Conservation (phyloP, 2,113 vertebrate genomes). For the Carassius carassius region DNA sequence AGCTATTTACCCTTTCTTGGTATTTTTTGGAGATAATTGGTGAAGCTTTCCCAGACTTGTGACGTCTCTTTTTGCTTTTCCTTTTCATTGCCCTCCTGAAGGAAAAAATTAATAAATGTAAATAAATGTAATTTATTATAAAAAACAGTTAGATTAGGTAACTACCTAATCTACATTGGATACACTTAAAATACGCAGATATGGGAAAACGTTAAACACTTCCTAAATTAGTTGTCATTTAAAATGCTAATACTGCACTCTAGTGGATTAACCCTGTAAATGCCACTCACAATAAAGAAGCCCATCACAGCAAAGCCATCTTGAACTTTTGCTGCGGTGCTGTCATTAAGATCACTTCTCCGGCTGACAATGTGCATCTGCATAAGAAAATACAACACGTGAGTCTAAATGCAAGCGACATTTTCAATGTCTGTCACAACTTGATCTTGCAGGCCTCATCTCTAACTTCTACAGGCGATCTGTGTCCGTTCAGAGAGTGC, state of each 20-base stretch:
- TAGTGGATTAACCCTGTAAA: neutral
- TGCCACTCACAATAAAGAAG: slow-evolving; percentile 68
- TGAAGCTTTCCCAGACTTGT: too few species aligned
- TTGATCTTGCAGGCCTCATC: neutral
- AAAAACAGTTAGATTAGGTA: too few species aligned
- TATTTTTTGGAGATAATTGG: too few species aligned
- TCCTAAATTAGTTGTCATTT: neutral
- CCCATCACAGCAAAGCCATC: slow-evolving; percentile 68
- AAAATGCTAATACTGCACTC: neutral
- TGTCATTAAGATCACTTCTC: slow-evolving; percentile 60
- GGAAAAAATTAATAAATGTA: too few species aligned
- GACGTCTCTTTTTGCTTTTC: too few species aligned
- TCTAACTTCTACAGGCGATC: slow-evolving; percentile 73
- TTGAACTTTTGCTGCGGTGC: slow-evolving; percentile 39
- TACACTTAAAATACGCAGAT: too few species aligned
- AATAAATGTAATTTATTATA: too few species aligned
- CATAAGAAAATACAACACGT: neutral
- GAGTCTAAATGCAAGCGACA: too few species aligned
- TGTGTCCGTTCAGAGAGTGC: slow-evolving; percentile 65
- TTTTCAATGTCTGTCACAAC: neutral
- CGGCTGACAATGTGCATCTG: slow-evolving; percentile 21
- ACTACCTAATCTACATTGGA: too few species aligned
- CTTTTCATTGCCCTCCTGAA: too few species aligned
- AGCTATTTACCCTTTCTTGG: too few species aligned
- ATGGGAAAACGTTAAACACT: neutral